Conservation (phyloP, 2,113 vertebrate genomes). For the Ophiodon elongatus region DNA sequence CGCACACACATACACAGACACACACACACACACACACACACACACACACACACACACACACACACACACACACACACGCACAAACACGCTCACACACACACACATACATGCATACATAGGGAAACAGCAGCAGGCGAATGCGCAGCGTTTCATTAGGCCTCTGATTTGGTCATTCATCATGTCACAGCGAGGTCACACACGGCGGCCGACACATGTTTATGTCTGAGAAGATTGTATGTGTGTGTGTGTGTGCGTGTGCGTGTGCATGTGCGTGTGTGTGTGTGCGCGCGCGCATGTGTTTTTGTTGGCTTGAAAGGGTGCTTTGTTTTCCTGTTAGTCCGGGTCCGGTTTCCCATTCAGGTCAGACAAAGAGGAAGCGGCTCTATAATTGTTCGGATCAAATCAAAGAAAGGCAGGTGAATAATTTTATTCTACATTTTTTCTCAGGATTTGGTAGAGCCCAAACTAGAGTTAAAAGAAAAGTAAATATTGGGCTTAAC, state of each 20-base stretch:
- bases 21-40: constrained; percentile 16
- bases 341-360: background rate
- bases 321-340: constrained; percentile 28
- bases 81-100: constrained; percentile 11
- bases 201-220: constrained; percentile 54
- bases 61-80: constrained; percentile 34
- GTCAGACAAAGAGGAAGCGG: background rate
- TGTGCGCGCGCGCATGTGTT: background rate
- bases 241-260: background rate
- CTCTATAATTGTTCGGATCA: background rate
- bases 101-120: constrained; percentile 24
- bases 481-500: background rate
- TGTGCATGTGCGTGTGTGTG: background rate
- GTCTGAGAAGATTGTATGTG: constrained; percentile 29
- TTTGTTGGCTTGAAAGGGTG: background rate
- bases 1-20: constrained; percentile 25
- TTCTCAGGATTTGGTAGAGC: background rate
- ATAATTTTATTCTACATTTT: background rate
- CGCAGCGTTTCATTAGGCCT: constrained; percentile 67
- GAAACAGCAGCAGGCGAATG: constrained; percentile 60
- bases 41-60: background rate
- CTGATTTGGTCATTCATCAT: constrained; percentile 78
- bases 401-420: background rate
- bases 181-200: constrained; percentile 65
- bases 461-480: background rate